phyloP scores from a whole-genome alignment of 23 tunicate species.

The Botrylloides violaceus region DNA sequence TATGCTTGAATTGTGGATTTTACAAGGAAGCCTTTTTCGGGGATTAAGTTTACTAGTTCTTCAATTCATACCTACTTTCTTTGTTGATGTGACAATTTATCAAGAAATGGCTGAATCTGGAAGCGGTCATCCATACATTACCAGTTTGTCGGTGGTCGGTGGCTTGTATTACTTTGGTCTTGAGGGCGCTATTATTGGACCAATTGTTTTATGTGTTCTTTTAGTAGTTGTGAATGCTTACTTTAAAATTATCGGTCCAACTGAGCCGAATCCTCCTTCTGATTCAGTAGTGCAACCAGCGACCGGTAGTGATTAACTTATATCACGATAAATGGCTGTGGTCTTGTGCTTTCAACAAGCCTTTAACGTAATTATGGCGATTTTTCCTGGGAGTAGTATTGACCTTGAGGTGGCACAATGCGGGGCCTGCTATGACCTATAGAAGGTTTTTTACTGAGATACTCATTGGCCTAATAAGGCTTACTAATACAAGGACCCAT shows the following conservation, averaged over 20 bases:
- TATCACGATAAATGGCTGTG: no score
- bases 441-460: no score
- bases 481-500: no score
- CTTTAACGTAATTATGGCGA: no score
- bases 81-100: constrained; percentile 85
- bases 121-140: constrained; percentile 80
- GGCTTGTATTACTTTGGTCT: constrained; percentile 76
- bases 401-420: no score
- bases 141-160: constrained; percentile 87
- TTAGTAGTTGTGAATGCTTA: constrained; percentile 66
- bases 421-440: no score
- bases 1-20: constrained; percentile 71
- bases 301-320: no score
- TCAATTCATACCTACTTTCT: constrained; percentile 74
- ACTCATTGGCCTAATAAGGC: no score
- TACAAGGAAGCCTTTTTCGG: constrained; percentile 45
- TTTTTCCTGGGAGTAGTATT: no score
- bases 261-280: no score
- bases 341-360: no score
- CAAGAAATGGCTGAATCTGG: constrained; percentile 49
- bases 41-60: constrained; percentile 44
- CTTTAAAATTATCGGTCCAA: constrained; percentile 20
- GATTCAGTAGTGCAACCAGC: no score
- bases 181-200: constrained; percentile 87
- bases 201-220: constrained; percentile 64